Evolutionary conservation across 2,113 vertebrate species (phyloP).

Genomic region (Camelus bactrianus): DNA sequence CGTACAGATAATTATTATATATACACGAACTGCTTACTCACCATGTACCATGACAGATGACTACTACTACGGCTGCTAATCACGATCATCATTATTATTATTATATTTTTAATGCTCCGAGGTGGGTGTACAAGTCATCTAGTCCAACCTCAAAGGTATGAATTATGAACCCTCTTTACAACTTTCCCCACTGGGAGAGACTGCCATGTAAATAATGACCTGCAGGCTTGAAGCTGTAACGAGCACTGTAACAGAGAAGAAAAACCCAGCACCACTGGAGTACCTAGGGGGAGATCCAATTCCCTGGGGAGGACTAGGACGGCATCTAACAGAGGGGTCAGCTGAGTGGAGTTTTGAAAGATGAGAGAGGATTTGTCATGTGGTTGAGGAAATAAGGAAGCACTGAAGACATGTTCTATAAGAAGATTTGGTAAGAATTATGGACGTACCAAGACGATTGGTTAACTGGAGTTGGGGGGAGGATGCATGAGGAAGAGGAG

Average conservation of each 20-base stretch:
- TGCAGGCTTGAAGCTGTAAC: not conserved
- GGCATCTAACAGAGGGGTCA: not conserved
- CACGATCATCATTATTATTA: not conserved
- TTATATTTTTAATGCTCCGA: constrained; percentile 33
- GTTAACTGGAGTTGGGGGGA: not conserved
- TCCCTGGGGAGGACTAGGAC: not conserved
- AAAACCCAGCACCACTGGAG: not conserved
- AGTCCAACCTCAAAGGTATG: not conserved
- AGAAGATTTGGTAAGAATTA: not conserved
- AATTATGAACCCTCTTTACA: constrained; percentile 61
- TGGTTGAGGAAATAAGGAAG: not conserved
- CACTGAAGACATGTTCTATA: not conserved
- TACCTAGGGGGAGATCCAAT: not conserved
- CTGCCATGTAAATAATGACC: constrained; percentile 63
- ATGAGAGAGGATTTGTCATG: not conserved
- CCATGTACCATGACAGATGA: not conserved
- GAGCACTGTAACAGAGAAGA: not conserved
- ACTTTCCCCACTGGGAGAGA: not conserved
- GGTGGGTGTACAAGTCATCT: constrained; percentile 26
- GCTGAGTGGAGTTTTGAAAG: not conserved
- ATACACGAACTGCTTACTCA: not conserved
- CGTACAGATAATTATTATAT: constrained; percentile 55
- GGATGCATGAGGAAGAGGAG: not conserved
- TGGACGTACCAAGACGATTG: not conserved
- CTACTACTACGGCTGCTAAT: not conserved